These are phyloP conservation scores for Micromesistius poutassou DNA, from an alignment of 2,797 vertebrate species.

Conservation along the genomic window DNA sequence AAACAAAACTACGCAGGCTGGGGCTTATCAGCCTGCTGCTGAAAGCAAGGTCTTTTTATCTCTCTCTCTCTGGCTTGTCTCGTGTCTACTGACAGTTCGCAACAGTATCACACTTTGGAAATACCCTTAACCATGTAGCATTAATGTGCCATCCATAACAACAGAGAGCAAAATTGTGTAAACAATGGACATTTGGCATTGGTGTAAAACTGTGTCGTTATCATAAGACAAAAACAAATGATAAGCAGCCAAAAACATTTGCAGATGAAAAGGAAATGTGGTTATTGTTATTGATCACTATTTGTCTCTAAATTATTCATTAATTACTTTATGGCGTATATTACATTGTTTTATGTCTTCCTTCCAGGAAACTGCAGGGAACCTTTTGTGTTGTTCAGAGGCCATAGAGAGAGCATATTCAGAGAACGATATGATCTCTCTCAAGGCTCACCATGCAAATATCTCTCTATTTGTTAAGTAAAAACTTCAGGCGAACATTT, in stretches of 20 bases:
- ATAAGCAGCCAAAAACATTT: neutral
- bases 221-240: neutral
- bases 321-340: neutral
- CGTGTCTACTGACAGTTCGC: conserved; percentile 57
- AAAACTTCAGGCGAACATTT: neutral
- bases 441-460: neutral
- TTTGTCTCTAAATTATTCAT: neutral
- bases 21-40: conserved; percentile 73
- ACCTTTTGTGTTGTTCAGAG: neutral
- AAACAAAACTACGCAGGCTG: conserved; percentile 79
- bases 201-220: neutral
- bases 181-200: neutral
- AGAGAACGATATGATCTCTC: neutral
- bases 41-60: conserved; percentile 69
- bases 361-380: neutral
- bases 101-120: conserved; percentile 44
- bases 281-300: neutral
- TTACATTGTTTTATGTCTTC: neutral
- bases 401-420: neutral
- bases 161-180: neutral
- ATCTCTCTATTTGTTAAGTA: neutral
- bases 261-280: neutral
- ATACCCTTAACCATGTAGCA: conserved; percentile 30
- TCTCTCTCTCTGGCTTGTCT: conserved; percentile 43
- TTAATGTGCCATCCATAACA: neutral